phyloP scores from a whole-genome alignment of 2,797 vertebrate genomes.

The Hoplostethus atlanticus region DNA sequence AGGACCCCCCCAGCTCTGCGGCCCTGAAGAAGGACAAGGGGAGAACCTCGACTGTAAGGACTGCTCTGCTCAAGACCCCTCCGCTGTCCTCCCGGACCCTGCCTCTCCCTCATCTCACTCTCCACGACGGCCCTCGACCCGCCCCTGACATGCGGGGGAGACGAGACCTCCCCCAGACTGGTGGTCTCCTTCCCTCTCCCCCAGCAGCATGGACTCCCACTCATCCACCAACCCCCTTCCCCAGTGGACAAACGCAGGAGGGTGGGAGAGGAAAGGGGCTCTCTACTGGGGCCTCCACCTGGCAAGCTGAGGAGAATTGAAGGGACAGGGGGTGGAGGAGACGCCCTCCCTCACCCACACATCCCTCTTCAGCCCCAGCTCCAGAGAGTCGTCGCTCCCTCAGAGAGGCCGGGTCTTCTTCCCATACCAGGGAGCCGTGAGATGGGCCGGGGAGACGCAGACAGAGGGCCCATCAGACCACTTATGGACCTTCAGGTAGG shows the following conservation, averaged over 20 bases:
- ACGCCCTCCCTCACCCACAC: constrained; percentile 58
- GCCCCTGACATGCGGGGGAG: constrained; percentile 68
- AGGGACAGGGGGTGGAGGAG: constrained; percentile 38
- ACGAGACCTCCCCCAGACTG: constrained; percentile 55
- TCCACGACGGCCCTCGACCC: constrained; percentile 63
- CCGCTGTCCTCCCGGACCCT: constrained; percentile 59
- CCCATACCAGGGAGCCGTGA: constrained; percentile 66
- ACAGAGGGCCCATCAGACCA: constrained; percentile 85
- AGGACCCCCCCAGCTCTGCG: constrained; percentile 55
- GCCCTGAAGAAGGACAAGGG: constrained; percentile 72
- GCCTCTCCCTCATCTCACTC: constrained; percentile 50
- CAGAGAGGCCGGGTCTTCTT: constrained; percentile 68
- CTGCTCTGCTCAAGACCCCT: constrained; percentile 62
- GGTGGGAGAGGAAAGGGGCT: constrained; percentile 70
- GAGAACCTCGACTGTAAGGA: constrained; percentile 60
- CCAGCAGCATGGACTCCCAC: constrained; percentile 45
- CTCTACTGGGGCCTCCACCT: constrained; percentile 71
- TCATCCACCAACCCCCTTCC: constrained; percentile 56
- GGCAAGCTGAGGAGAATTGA: constrained; percentile 77
- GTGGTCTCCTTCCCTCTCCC: constrained; percentile 52
- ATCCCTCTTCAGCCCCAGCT: constrained; percentile 63
- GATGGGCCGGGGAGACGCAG: constrained; percentile 69
- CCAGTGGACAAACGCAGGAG: constrained; percentile 68
- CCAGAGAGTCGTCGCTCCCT: constrained; percentile 60
- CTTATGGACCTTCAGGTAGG: constrained; percentile 87